phyloP scores from a whole-genome alignment of 1,140 invertebrate species.

The Pomacea maculata region DNA sequence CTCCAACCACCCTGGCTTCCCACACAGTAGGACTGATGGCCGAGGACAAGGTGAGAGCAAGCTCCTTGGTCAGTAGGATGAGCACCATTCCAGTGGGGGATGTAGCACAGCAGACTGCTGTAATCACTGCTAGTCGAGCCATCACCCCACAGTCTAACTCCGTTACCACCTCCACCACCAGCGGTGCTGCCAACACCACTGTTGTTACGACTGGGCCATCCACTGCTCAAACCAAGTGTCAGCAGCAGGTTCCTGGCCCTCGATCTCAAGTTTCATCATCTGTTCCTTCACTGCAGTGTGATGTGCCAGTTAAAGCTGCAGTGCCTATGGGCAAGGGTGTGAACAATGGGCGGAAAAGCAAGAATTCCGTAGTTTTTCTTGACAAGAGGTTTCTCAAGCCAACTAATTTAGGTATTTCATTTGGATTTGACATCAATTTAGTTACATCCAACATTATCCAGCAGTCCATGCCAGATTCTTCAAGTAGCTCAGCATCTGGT shows the following conservation, averaged over 20 bases:
- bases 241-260: background rate
- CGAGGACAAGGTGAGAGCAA: constrained; percentile 14
- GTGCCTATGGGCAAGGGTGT: constrained; percentile 22
- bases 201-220: background rate
- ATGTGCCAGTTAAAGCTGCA: background rate
- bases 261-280: background rate
- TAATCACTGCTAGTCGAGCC: constrained; percentile 23
- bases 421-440: constrained; percentile 44
- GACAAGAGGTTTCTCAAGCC: constrained; percentile 43
- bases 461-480: background rate
- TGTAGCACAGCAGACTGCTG: constrained; percentile 33
- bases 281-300: background rate
- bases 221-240: background rate
- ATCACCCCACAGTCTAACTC: background rate
- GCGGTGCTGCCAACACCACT: no score
- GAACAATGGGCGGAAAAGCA: constrained; percentile 28
- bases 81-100: constrained; percentile 24
- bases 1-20: constrained; percentile 16
- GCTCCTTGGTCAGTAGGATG: constrained; percentile 21
- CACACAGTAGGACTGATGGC: background rate
- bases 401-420: constrained; percentile 44
- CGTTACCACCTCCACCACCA: background rate
- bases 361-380: constrained; percentile 52
- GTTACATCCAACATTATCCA: background rate
- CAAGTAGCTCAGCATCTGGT: background rate